Conservation (phyloP, 2,888 invertebrate species). For the Zaprionus bogoriensis region DNA sequence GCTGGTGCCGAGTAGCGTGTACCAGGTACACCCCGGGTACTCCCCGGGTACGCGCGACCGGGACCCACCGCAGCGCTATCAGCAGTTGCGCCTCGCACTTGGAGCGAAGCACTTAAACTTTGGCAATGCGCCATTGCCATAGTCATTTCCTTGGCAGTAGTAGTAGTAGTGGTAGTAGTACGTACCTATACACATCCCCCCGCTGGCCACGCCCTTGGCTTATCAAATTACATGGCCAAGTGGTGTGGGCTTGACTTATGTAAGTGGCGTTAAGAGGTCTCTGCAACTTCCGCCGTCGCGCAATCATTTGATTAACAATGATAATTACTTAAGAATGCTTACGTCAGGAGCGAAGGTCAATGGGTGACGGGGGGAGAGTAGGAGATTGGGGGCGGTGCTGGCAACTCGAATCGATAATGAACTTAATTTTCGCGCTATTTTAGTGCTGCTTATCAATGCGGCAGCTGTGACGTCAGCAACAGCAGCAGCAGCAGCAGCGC, state of each 20-base stretch:
- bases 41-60: too few species aligned
- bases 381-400: background rate
- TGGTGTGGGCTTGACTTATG: constrained; percentile 21
- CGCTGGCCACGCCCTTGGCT: constrained; percentile 34
- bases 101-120: constrained; percentile 22
- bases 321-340: constrained; percentile 50
- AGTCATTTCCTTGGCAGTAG: background rate
- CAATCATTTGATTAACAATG: constrained; percentile 62
- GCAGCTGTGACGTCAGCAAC: constrained; percentile 59
- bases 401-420: constrained; percentile 60
- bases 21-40: background rate
- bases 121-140: constrained; percentile 23
- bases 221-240: constrained; percentile 72
- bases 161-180: too few species aligned
- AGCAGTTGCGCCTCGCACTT: too few species aligned
- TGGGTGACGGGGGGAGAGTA: background rate
- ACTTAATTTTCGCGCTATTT: constrained; percentile 61
- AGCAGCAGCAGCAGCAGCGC: too few species aligned
- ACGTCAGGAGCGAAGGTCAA: constrained; percentile 53
- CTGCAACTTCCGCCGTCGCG: constrained; percentile 47
- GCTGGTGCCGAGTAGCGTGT: too few species aligned
- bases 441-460: constrained; percentile 51
- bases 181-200: background rate
- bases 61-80: background rate
- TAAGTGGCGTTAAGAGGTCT: constrained; percentile 55